Evolutionary conservation across 1,140 invertebrate species (phyloP), one percentile per base, ranked within the genome.

Genomic region (Micrasema longulum): DNA sequence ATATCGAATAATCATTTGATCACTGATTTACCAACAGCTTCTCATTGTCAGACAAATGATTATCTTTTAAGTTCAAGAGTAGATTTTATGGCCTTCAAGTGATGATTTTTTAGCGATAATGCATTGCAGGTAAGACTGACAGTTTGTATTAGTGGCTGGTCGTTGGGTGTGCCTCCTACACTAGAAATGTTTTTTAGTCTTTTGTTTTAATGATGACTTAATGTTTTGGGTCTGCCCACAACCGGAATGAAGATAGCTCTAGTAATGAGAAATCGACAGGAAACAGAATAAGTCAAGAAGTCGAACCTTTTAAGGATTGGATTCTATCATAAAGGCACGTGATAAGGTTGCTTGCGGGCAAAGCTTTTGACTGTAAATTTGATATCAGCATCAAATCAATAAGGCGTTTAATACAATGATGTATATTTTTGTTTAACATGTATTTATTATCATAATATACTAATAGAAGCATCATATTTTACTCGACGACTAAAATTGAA

Each of bases 171-270:
- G 53, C n/a, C 26, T 35, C 53, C 53, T 16, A 57, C 53, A 20
- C 43, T 14, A 45, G 4, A 0, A 6, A 20, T 52, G 16, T 50
- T 53, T 53, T 22, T 6, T 16, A 53, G 50, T 53, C 50, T 53
- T 53, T 53, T 53, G 50, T 31, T 53, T 53, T 31, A 53, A 53
- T n/a, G 10, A 57, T 57, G 53, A 57, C 53, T 38, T 57, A 57
- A 38, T 38, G 52, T 35, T 55, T 35, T 55, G 35, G 23, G 20
- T 16, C 53, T 57, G 53, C 53, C 53, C 53, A 57, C 53, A 9
- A 9, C 26, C 26, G 35, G 53, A 31, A 6, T 14, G 53, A 35
- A 7, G 53, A n/a, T n/a, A n/a, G n/a, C n/a, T n/a, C n/a, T n/a
- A n/a, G n/a, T n/a, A n/a, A n/a, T n/a, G 14, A 6, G 26, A 20